phyloP scores from a whole-genome alignment of 2,797 vertebrate genomes.

The Macroramphosus scolopax region DNA sequence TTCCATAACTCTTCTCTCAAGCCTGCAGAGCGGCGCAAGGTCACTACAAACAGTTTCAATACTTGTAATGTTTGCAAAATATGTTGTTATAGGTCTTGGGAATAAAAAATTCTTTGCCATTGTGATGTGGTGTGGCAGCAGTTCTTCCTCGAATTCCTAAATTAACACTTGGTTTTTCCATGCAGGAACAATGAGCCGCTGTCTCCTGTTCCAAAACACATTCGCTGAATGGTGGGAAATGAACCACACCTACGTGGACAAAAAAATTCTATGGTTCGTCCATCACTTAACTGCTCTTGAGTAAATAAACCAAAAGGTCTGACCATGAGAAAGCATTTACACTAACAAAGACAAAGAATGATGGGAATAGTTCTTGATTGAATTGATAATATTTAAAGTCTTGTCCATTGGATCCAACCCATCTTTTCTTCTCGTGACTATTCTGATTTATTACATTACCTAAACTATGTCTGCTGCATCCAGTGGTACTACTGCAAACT shows the following conservation, averaged over 20 bases:
- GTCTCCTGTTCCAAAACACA: slow-evolving; percentile 51
- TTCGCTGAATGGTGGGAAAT: slow-evolving; percentile 65
- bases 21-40: slow-evolving; percentile 10
- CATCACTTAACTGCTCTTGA: slow-evolving; percentile 48
- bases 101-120: slow-evolving; percentile 6
- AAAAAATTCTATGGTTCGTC: slow-evolving; percentile 42
- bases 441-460: not conserved
- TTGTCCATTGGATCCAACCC: not conserved
- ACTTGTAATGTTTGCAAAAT: slow-evolving; percentile 2
- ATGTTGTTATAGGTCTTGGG: not conserved
- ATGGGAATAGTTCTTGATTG: not conserved
- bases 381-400: slow-evolving; percentile 1
- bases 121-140: slow-evolving; percentile 10
- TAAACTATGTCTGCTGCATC: too few species aligned
- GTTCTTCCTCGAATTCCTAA: slow-evolving; percentile 35
- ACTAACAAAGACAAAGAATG: slow-evolving; percentile 11
- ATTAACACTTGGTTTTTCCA: slow-evolving; percentile 33
- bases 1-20: slow-evolving; percentile 34
- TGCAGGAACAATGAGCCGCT: slow-evolving; percentile 48
- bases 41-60: slow-evolving; percentile 3
- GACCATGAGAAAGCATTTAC: slow-evolving; percentile 27
- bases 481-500: too few species aligned
- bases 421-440: not conserved
- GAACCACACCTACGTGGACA: slow-evolving; percentile 58
- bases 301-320: slow-evolving; percentile 53